A percentile compares a stretch with the other conserved stretches of the same genome.
phyloP scores from a whole-genome alignment of 2,797 vertebrate genomes.

The Rhincodon typus region DNA sequence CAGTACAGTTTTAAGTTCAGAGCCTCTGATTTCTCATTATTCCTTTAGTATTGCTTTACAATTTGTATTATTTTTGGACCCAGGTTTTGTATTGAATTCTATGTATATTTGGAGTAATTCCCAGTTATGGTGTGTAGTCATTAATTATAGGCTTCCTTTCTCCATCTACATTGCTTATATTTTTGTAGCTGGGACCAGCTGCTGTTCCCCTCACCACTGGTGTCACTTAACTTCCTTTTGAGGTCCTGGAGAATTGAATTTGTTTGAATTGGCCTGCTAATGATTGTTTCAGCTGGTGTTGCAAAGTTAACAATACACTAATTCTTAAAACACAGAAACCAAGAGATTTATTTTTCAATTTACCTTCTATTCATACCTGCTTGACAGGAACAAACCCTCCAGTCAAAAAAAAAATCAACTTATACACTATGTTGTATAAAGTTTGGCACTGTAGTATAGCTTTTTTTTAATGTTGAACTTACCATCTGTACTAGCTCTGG shows the following conservation, averaged over 20 bases:
- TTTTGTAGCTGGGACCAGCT: conserved; percentile 6
- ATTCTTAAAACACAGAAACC: neutral
- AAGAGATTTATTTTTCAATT: neutral
- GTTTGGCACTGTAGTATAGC: neutral
- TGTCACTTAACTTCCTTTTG: neutral
- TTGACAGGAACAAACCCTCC: neutral
- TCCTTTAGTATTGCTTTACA: neutral
- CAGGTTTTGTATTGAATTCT: neutral
- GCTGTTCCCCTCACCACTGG: neutral
- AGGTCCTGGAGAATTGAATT: neutral
- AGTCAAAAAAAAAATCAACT: neutral
- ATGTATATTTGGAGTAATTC: neutral
- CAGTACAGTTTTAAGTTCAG: neutral
- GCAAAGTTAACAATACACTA: neutral
- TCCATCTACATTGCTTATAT: neutral
- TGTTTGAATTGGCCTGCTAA: conserved; percentile 5
- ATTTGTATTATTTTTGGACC: neutral
- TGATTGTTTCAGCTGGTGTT: neutral
- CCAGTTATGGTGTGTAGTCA: neutral
- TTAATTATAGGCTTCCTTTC: neutral
- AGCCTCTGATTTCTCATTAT: neutral
- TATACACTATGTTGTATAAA: neutral
- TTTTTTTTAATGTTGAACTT: neutral
- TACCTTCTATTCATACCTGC: neutral
- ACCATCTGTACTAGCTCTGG: neutral